These are phyloP conservation scores for Zelleria hepariella DNA, from an alignment of 2,888 invertebrate genomes.

Conservation along the genomic window DNA sequence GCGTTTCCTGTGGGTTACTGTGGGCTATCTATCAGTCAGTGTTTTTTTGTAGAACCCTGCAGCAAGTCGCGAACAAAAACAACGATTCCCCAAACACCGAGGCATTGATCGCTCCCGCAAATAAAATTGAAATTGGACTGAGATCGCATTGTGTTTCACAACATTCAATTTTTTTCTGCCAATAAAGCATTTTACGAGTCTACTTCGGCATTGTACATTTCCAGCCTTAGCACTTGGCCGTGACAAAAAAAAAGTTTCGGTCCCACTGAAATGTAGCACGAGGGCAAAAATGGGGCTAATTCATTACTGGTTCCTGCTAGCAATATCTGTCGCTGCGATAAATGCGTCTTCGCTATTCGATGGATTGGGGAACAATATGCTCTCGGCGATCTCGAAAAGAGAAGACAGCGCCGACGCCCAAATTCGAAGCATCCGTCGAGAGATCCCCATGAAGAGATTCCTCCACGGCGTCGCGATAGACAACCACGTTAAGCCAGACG, in stretches of 20 bases:
- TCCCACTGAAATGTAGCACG: not conserved
- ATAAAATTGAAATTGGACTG: not conserved
- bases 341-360: not conserved
- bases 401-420: not conserved
- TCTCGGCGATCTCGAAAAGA: not conserved
- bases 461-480: not conserved
- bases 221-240: not conserved
- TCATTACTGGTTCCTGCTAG: not conserved
- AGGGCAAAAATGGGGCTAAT: not conserved
- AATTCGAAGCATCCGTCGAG: not conserved
- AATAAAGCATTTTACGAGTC: conserved; percentile 1
- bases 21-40: no score
- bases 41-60: not conserved
- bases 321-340: not conserved
- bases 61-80: not conserved
- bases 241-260: not conserved
- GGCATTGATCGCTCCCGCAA: not conserved
- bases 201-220: not conserved
- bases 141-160: not conserved
- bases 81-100: not conserved
- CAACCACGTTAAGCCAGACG: not conserved
- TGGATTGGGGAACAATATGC: not conserved
- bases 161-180: not conserved
- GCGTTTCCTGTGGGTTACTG: no score
- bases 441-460: not conserved